Base-by-base conservation (phyloP, 2,888 invertebrate species). In the Cheilosia urbana region DNA sequence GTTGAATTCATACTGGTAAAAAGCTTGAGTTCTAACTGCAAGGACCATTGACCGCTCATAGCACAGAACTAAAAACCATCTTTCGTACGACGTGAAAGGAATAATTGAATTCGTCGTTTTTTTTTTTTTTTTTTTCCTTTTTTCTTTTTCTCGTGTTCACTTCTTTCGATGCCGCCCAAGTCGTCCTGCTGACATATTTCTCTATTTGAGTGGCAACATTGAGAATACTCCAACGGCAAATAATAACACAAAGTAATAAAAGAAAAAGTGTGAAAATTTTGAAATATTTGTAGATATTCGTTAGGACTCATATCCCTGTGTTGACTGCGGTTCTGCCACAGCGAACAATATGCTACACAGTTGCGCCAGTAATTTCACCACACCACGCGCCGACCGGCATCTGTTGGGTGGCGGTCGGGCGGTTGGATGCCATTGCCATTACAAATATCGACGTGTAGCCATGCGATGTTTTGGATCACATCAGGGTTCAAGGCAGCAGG, bases 11-110 rank as follows among this genome's bases (percentile, higher is more conserved):
- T 65, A 47, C 57, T 47, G 40, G 69, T 15, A 55, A 55, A 47
- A 78, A 55, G 53, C 68, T 68, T 21, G 34, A 53, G 21, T 68
- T 49, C 63, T 37, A 58, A 79, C 78, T 66, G 72, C 69, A 78
- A 73, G 73, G 78, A 79, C 82, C 79, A 75, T 75, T 84, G 69
- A 79, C 83, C 83, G 69, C 68, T 84, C 62, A 84, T 57, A 69
- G 45, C 57, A 75, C 55, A 78, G 72, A 62, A 57, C 68, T 66
- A 72, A 83, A 73, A 75, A 75, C 73, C 69, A 79, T 79, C 62
- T 65, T 69, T 79, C 40, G 63, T 76, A 49, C 77, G 62, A 79
- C 75, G 83, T 79, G 82, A 65, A 84, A 69, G 68, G 69, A 79
- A 73, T 75, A 79, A 84, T 84, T 84, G 83, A 84, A 73, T 75